Evolutionary conservation across 2,113 vertebrate genomes (phyloP).

Genomic region (Petroica traversi): DNA sequence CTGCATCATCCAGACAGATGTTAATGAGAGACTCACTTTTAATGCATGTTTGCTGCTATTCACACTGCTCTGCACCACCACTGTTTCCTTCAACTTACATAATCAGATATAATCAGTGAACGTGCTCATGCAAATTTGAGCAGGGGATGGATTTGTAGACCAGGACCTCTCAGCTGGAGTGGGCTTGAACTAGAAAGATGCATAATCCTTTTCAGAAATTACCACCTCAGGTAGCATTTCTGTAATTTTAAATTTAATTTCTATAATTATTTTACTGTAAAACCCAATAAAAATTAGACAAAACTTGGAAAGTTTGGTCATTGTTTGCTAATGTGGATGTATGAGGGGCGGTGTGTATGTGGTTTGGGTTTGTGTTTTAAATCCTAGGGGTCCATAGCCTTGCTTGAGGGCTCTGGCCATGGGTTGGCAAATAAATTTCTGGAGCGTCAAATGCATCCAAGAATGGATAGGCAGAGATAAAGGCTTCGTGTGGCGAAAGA

Average conservation of each 20-base stretch:
- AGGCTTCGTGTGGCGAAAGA: not conserved
- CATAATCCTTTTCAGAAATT: not conserved
- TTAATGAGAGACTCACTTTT: not conserved
- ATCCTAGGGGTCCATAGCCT: not conserved
- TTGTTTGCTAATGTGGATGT: not conserved
- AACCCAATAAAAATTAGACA: not conserved
- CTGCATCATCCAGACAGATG: not conserved
- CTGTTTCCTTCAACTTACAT: not conserved
- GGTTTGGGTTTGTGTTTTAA: not conserved
- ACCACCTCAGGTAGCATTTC: not conserved
- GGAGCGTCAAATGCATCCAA: not conserved
- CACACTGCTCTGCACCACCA: not conserved
- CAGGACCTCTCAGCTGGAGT: not conserved
- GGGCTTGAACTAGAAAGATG: not conserved
- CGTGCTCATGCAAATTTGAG: not conserved
- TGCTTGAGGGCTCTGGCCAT: not conserved
- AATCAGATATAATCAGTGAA: not conserved
- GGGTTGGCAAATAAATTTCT: not conserved
- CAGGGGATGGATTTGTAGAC: not conserved
- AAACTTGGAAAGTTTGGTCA: not conserved
- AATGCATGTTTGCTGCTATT: not conserved
- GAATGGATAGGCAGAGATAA: not conserved
- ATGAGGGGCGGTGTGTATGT: not conserved
- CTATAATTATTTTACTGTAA: not conserved
- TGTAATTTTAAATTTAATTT: not conserved